Base-by-base conservation (phyloP, 1,140 invertebrate species). In the Drosophila subpulchrella region DNA sequence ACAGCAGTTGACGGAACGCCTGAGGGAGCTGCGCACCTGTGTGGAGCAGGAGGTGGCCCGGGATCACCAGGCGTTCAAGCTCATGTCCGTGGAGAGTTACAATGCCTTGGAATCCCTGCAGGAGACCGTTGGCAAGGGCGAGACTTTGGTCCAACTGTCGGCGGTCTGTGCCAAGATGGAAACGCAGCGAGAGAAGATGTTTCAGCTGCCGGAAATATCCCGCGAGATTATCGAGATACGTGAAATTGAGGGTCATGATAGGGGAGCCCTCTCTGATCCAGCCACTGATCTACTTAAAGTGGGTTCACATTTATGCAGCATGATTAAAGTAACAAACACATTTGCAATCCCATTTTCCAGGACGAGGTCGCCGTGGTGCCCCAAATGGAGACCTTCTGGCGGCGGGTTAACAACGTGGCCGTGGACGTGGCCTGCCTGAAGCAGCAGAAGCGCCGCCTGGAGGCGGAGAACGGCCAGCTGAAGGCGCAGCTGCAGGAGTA, bases 121-220 rank as follows among this genome's bases (percentile, higher is more conserved):
- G 13, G 54, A 54, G 0, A 75, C 91, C 5, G 63, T 79, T 20
- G 91, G 84, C 60, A 94, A 94, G 77, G 93, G 93, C 4, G 93
- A 94, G 61, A 93, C 93, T 41, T 92, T 95, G 47, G 65, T 94
- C 4, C 92, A 93, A 30, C 75, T 94, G 32, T 93, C 93, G 3
- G 91, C 91, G 0, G 89, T 94, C n/a, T 95, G 94, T 66, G 78
- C 93, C 42, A 94, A 94, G 92, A 93, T 93, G 80, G 94, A 95
- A 91, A 94, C 94, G 0, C 90, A 93, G 71, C 89, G 93, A 1
- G 94, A 95, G 85, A 94, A 94, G 76, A 92, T 94, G 58, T 75
- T 94, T 39, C 93, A 93, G 11, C 94, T 95, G 81, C 91, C 85
- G 4, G 82, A 91, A 38, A 38, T 91, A 10, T 71, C 74, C 0